These are phyloP conservation scores for Zeus faber DNA, from an alignment of 2,113 vertebrate genomes.

Conservation along the genomic window DNA sequence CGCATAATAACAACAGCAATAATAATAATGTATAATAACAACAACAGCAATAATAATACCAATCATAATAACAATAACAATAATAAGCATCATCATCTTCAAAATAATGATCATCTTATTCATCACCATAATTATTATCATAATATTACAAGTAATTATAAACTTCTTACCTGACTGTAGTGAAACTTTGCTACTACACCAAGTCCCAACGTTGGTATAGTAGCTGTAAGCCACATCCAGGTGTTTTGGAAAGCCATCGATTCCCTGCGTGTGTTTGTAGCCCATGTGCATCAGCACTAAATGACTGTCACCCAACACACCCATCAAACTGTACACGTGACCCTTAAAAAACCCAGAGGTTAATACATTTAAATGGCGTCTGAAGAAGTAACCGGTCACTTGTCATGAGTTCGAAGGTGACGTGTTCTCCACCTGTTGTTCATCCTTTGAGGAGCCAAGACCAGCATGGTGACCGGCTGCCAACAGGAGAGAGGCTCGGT, in stretches of 20 bases:
- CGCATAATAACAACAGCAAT: no score
- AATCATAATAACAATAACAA: no score
- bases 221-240: conserved; percentile 84
- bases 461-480: conserved; percentile 82
- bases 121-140: no score
- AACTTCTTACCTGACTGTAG: no score
- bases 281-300: conserved; percentile 89
- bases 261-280: conserved; percentile 89
- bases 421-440: conserved; percentile 72
- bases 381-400: background rate
- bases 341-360: conserved; percentile 72
- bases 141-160: no score
- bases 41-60: no score
- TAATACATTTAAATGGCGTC: background rate
- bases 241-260: conserved; percentile 84
- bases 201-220: conserved; percentile 83
- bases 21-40: no score
- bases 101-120: no score
- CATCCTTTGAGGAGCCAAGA: conserved; percentile 71
- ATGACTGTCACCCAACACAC: conserved; percentile 79
- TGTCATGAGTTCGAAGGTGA: background rate
- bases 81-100: no score
- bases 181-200: conserved; percentile 77
- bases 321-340: conserved; percentile 86
- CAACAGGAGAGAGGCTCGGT: conserved; percentile 86